These are phyloP conservation scores for Plumapathes pennacea DNA, from an alignment of 92 coral and sea anemone genomes.

Conservation along the genomic window DNA sequence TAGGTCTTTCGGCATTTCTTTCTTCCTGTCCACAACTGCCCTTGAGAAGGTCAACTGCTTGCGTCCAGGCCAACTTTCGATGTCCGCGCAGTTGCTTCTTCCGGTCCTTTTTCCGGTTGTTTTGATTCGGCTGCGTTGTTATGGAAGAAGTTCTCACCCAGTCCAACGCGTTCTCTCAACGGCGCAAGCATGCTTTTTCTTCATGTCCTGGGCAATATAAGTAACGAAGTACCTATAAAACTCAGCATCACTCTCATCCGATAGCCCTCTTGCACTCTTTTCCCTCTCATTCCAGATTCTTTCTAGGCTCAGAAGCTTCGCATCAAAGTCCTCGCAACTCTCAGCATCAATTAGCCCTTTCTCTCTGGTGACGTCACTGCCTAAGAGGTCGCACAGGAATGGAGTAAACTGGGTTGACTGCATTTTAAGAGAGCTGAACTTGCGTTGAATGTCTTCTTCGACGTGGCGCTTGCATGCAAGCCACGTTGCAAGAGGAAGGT, in stretches of 20 bases:
- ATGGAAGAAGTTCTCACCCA: constrained; percentile 29
- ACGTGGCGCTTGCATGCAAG: constrained; percentile 51
- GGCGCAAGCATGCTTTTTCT: constrained; percentile 48
- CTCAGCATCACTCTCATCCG: constrained; percentile 10
- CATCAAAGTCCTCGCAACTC: constrained; percentile 31
- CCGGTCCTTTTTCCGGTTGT: constrained; percentile 22
- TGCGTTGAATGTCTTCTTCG: constrained; percentile 30
- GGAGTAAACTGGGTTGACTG: neutral
- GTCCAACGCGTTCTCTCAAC: constrained; percentile 28
- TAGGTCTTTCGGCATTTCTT: too few species aligned
- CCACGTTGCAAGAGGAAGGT: constrained; percentile 45
- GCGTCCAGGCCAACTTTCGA: constrained; percentile 29
- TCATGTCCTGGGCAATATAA: constrained; percentile 46
- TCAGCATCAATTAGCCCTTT: constrained; percentile 28
- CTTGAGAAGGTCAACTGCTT: too few species aligned
- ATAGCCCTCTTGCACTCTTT: constrained; percentile 15
- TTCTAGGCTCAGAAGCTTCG: constrained; percentile 17
- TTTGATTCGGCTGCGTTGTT: constrained; percentile 47
- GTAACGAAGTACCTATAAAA: constrained; percentile 32
- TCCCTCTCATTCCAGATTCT: constrained; percentile 32
- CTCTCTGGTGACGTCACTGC: constrained; percentile 5
- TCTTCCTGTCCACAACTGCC: too few species aligned
- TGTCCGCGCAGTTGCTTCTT: constrained; percentile 13
- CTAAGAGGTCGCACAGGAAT: constrained; percentile 31
- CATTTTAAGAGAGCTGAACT: constrained; percentile 27